Base-by-base conservation (phyloP, 2,888 invertebrate genomes). In the Macrophya annulata region DNA sequence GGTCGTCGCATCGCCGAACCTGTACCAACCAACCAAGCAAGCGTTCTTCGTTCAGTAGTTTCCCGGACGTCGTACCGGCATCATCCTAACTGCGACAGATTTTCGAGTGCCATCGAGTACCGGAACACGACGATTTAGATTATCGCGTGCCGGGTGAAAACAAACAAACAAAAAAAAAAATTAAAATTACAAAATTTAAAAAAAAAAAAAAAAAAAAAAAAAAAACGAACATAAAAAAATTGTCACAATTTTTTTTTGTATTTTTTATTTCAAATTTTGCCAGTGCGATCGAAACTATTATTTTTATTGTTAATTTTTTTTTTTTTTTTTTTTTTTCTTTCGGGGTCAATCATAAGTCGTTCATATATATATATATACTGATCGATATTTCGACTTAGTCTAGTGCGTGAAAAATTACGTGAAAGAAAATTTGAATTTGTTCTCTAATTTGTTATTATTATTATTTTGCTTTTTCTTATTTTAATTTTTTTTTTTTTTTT, bases 41-140 rank as follows among this genome's bases (percentile, higher is more conserved):
- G 90, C 92, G 92, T 90, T 91, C 91, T 90, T 92, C 91, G 92
- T 92, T 92, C 92, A 92, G 92, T 92, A 92, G 92, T 92, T 92
- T 92, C 92, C 92, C 92, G 92, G 92, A 92, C 92, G 92, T 91
- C 92, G 92, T 90, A 92, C 91, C 92, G 92, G 91, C 92, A 92
- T 89, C 92, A 92, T 92, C 92, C 91, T 91, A 92, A 91, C 82
- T 79, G 72, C 68, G 65, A 71, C 83, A 48, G 83, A 83, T 83
- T 83, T 68, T 25, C 25, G 68, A 81, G 81, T 62, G 62, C 43
- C 43, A 81, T 43, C 81, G 81, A 43, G 25, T 62, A 79, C 81
- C 81, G 81, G 81, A 62, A 81, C 81, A 81, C 81, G 62, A 12
- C 81, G 81, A 40, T 62, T 62, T 40, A 59, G 59, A 40, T 81